phyloP scores from a whole-genome alignment of 1,140 invertebrate species.

The Dendroctonus ponderosae region DNA sequence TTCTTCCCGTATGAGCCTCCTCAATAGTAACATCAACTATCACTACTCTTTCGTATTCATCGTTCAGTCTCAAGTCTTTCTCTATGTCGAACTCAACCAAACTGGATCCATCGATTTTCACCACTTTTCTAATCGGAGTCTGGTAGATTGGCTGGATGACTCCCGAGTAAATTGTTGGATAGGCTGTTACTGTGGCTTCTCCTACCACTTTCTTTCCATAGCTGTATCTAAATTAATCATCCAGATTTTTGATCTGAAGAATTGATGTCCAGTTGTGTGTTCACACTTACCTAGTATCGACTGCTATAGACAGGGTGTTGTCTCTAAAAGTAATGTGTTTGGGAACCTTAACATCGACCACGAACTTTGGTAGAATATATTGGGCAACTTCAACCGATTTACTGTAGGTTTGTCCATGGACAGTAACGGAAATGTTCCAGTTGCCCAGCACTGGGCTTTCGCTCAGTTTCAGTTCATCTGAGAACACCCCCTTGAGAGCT shows the following conservation, averaged over 20 bases:
- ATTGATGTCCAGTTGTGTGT: background rate
- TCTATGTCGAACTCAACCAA: constrained; percentile 74
- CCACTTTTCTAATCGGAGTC: constrained; percentile 65
- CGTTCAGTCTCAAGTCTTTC: constrained; percentile 66
- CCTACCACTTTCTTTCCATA: constrained; percentile 82
- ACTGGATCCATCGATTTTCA: constrained; percentile 75
- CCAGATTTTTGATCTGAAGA: background rate
- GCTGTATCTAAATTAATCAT: constrained; percentile 58
- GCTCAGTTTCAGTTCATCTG: constrained; percentile 76
- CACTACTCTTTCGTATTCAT: constrained; percentile 72
- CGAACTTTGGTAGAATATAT: constrained; percentile 91
- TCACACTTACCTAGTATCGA: constrained; percentile 75
- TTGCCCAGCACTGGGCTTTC: constrained; percentile 85
- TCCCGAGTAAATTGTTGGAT: constrained; percentile 73
- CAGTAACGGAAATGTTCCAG: constrained; percentile 74
- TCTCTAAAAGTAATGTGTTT: constrained; percentile 79
- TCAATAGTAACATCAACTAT: constrained; percentile 77
- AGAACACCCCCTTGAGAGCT: constrained; percentile 73
- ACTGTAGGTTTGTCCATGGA: constrained; percentile 63
- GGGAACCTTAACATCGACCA: constrained; percentile 78
- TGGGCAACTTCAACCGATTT: constrained; percentile 81
- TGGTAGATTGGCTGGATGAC: constrained; percentile 78
- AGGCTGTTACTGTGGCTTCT: constrained; percentile 72
- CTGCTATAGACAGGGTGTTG: constrained; percentile 69
- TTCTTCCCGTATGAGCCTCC: constrained; percentile 74